Conservation (phyloP, 2,113 vertebrate species). For the Ornithorhynchus anatinus region DNA sequence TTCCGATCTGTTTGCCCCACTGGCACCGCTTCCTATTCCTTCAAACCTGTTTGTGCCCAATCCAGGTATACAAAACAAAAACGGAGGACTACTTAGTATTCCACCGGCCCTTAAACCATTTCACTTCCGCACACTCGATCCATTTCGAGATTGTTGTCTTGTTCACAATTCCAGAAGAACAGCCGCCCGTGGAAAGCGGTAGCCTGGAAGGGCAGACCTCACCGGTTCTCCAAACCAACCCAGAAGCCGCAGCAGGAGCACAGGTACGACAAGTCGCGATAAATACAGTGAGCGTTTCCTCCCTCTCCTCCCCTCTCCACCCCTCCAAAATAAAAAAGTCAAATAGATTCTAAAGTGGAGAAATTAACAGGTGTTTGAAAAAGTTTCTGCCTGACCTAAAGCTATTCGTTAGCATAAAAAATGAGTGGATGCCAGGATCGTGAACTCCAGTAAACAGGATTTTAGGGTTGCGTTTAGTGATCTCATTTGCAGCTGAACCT, state of each 20-base stretch:
- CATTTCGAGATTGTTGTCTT: accelerated
- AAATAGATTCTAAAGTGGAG: too few relatives aligned
- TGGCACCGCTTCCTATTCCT: constrained; percentile 91
- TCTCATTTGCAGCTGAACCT: too few relatives aligned
- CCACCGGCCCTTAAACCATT: neutral
- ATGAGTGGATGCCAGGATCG: too few relatives aligned
- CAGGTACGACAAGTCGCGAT: constrained; percentile 43
- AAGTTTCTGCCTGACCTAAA: too few relatives aligned
- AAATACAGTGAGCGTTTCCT: too few relatives aligned
- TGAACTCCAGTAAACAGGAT: too few relatives aligned
- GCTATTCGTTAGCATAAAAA: too few relatives aligned
- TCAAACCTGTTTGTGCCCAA: constrained; percentile 84
- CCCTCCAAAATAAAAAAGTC: too few relatives aligned
- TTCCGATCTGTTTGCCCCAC: constrained; percentile 88
- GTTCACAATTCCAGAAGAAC: constrained; percentile 75
- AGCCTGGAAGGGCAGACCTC: constrained; percentile 59
- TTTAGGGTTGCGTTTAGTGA: too few relatives aligned
- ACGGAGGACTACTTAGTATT: accelerated
- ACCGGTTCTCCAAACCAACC: constrained; percentile 59
- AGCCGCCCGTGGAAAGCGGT: constrained; percentile 75
- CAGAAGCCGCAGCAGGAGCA: constrained; percentile 60
- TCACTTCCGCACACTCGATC: too few relatives aligned
- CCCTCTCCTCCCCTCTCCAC: accelerated
- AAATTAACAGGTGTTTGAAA: too few relatives aligned
- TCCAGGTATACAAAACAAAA: constrained; percentile 71